These are phyloP conservation scores for Meiosimyza platycephala DNA, from an alignment of 2,888 invertebrate genomes.

Conservation along the genomic window DNA sequence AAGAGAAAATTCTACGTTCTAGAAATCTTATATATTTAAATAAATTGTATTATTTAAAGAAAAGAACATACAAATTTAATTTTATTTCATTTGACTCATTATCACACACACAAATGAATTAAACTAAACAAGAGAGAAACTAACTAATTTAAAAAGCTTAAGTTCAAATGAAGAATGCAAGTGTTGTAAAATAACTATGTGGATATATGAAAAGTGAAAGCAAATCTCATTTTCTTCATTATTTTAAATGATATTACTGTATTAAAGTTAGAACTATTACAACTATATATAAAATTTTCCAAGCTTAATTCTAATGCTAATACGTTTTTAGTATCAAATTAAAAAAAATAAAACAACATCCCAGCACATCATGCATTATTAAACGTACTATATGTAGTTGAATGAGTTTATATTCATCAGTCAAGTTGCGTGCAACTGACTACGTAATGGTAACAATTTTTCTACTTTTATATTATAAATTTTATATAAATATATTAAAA, in stretches of 20 bases:
- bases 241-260: conserved; percentile 17
- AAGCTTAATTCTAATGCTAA: conserved; percentile 4
- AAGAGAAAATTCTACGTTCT: conserved; percentile 32
- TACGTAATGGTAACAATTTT: not conserved
- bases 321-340: not conserved
- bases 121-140: not conserved
- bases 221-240: conserved; percentile 10
- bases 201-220: conserved; percentile 17
- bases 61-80: conserved; percentile 16
- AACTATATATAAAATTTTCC: conserved; percentile 3
- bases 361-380: conserved; percentile 1
- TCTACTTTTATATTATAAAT: conserved; percentile 12
- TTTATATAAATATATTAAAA: conserved; percentile 3
- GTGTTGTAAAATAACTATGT: conserved; percentile 17
- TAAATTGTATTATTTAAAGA: conserved; percentile 33
- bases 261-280: not conserved
- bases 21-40: conserved; percentile 26
- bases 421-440: not conserved
- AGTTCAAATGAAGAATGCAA: conserved; percentile 24
- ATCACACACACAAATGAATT: conserved; percentile 17
- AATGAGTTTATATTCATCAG: not conserved
- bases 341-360: not conserved
- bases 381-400: conserved; percentile 7
- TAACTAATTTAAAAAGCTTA: conserved; percentile 18
- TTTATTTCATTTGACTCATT: conserved; percentile 22